Conservation (phyloP, 2,797 vertebrate genomes). For the Sphenopsis melanotis region DNA sequence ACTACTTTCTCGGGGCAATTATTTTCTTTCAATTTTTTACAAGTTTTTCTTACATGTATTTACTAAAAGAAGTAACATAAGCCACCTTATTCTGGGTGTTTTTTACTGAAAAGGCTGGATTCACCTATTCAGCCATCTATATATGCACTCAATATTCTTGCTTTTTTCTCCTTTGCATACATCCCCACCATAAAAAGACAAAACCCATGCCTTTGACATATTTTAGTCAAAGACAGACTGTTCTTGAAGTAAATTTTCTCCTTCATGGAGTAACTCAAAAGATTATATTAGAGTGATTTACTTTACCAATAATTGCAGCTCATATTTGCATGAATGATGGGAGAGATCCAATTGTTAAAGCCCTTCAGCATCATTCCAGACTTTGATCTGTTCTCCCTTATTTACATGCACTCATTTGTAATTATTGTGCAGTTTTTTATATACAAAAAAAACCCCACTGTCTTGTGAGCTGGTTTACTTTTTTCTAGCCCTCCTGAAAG, state of each 20-base stretch:
- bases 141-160: background rate
- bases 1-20: background rate
- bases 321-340: background rate
- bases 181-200: rapidly evolving
- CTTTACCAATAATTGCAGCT: background rate
- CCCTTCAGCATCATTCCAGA: background rate
- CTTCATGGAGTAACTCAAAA: background rate
- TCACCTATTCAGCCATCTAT: background rate
- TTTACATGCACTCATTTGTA: background rate
- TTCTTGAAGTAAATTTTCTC: background rate
- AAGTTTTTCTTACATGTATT: background rate
- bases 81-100: background rate
- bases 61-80: background rate
- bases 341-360: background rate
- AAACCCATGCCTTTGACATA: background rate
- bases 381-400: background rate
- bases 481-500: background rate
- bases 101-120: background rate
- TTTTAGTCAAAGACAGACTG: background rate
- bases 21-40: background rate
- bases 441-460: background rate
- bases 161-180: background rate
- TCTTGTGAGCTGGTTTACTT: background rate
- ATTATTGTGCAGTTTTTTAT: background rate
- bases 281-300: background rate